A percentile compares a stretch with the other conserved stretches of the same genome.
phyloP scores from a whole-genome alignment of 1,140 invertebrate genomes.

The Zelostemma sp. region DNA sequence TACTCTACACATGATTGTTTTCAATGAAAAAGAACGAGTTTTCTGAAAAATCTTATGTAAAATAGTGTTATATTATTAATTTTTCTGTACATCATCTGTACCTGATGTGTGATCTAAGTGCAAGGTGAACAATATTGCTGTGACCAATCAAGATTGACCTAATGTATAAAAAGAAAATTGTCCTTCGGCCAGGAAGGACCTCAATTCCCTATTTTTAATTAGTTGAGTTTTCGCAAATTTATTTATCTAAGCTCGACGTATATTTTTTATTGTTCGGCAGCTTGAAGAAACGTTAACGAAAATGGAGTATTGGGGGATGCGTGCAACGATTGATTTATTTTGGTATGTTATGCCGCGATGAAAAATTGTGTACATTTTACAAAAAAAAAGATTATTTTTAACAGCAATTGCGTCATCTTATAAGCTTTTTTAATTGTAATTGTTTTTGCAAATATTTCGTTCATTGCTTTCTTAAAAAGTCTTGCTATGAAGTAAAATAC shows the following conservation, averaged over 20 bases:
- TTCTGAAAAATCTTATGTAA: constrained; percentile 29
- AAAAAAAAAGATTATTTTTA: not conserved
- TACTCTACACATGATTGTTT: constrained; percentile 45
- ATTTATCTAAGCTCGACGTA: not conserved
- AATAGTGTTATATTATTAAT: constrained; percentile 39
- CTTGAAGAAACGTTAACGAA: not conserved
- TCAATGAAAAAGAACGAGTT: constrained; percentile 34
- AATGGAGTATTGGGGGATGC: not conserved
- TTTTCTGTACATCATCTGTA: constrained; percentile 43
- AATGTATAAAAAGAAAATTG: no score
- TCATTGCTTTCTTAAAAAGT: not conserved
- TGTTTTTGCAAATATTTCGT: not conserved
- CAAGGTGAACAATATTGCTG: constrained; percentile 14
- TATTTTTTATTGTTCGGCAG: constrained; percentile 1
- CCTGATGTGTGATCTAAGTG: constrained; percentile 40
- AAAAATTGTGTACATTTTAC: not conserved
- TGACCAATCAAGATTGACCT: not conserved
- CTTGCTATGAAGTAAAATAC: not conserved
- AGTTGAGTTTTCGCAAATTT: no score
- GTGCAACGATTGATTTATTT: not conserved
- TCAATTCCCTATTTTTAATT: no score
- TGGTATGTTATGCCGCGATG: not conserved
- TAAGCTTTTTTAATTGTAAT: not conserved
- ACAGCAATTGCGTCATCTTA: constrained; percentile 3
- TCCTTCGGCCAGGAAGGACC: no score